Conservation (phyloP, 1,140 invertebrate species). For the Drosophila triauraria region DNA sequence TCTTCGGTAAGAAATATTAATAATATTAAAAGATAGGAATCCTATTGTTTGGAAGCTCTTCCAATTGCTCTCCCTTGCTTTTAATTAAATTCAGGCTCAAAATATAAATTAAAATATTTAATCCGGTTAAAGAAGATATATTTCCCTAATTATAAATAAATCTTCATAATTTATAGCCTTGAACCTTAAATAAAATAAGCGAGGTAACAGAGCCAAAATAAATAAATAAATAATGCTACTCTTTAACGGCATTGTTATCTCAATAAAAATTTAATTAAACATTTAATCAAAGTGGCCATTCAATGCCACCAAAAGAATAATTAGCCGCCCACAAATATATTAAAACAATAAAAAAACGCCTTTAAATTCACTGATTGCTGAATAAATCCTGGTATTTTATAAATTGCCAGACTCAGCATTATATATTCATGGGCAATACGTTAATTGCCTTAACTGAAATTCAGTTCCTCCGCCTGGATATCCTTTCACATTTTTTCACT, state of each 20-base stretch:
- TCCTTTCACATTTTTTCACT: conserved; percentile 8
- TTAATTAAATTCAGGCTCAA: background rate
- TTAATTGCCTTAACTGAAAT: conserved; percentile 15
- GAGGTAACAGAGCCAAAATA: too few relatives aligned
- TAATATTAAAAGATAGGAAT: too few relatives aligned
- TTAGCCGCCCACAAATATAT: too few relatives aligned
- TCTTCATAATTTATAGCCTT: too few relatives aligned
- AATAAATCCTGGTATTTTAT: background rate
- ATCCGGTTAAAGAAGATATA: background rate
- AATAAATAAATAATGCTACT: background rate
- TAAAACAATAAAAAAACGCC: background rate
- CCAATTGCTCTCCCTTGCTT: background rate
- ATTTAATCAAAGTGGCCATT: background rate
- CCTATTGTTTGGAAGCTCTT: background rate
- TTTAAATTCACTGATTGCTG: background rate
- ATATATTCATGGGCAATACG: conserved; percentile 8
- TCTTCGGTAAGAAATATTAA: background rate
- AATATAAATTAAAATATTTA: background rate
- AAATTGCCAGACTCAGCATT: background rate
- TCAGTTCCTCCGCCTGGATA: background rate
- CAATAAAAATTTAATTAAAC: background rate
- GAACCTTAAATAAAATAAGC: background rate
- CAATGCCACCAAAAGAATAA: background rate
- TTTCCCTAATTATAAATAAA: background rate
- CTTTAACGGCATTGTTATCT: too few relatives aligned